Evolutionary conservation across 2,797 vertebrate species (phyloP).

Genomic region (Aldrovandia affinis): DNA sequence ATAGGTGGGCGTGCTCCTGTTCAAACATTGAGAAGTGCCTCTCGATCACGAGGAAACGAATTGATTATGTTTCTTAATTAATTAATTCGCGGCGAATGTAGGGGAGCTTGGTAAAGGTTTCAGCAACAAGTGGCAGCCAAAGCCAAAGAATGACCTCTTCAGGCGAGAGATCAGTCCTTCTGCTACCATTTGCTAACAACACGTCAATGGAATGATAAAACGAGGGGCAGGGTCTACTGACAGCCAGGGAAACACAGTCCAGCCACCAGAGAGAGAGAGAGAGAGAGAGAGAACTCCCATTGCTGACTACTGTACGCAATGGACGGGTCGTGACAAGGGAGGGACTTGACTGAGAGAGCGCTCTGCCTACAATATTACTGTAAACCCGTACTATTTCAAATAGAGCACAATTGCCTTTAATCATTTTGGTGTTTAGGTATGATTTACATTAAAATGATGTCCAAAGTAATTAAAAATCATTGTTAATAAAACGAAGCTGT

Average conservation of each 20-base stretch:
- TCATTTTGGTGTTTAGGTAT: no score
- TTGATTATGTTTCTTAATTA: constrained; percentile 38
- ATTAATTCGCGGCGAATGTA: constrained; percentile 42
- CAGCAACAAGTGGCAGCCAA: constrained; percentile 84
- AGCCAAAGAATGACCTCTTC: constrained; percentile 70
- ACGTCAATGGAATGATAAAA: constrained; percentile 67
- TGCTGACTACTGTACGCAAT: constrained; percentile 5
- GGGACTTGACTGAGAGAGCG: background rate
- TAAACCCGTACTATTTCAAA: background rate
- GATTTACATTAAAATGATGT: no score
- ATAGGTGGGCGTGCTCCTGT: constrained; percentile 44
- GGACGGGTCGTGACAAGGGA: background rate
- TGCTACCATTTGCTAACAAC: constrained; percentile 64
- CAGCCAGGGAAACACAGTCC: constrained; percentile 45
- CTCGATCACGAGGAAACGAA: constrained; percentile 40
- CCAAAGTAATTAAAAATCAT: no score
- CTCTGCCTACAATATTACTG: background rate
- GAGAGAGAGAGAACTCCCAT: constrained; percentile 17
- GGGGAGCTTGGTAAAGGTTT: constrained; percentile 56
- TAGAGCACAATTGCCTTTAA: background rate
- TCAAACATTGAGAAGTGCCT: constrained; percentile 52
- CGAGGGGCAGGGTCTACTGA: constrained; percentile 57
- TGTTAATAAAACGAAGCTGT: no score
- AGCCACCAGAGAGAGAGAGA: constrained; percentile 31
- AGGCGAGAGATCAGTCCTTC: constrained; percentile 69